These are phyloP conservation scores for Drosophila koepferae DNA, from an alignment of 2,888 invertebrate species.

Conservation along the genomic window DNA sequence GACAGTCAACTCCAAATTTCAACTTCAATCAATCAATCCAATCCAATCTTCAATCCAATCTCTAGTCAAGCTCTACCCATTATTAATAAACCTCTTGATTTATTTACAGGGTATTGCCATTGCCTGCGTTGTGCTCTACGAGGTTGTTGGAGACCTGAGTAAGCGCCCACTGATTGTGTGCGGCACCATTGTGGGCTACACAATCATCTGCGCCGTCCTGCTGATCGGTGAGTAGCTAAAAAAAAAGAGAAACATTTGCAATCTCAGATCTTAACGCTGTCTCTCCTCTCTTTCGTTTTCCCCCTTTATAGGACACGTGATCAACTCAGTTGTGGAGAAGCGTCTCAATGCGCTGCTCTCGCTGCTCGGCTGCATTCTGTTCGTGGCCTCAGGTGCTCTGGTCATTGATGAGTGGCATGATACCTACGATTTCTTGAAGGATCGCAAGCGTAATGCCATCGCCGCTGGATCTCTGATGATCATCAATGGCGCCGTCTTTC, in stretches of 20 bases:
- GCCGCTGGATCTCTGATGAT: conserved; percentile 84
- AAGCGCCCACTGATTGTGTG: conserved; percentile 74
- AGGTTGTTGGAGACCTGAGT: conserved; percentile 67
- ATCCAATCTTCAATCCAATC: too few relatives aligned
- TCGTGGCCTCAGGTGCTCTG: conserved; percentile 82
- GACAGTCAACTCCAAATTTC: not conserved
- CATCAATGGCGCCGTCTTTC: conserved; percentile 83
- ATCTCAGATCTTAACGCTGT: not conserved
- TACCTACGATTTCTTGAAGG: conserved; percentile 64
- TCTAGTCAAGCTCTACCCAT: not conserved
- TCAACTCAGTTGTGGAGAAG: conserved; percentile 82
- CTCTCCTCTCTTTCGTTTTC: not conserved
- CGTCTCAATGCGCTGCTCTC: conserved; percentile 83
- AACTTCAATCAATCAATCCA: too few relatives aligned
- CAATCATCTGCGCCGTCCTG: conserved; percentile 81
- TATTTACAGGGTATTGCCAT: conserved; percentile 79
- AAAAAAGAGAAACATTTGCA: not conserved
- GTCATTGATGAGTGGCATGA: conserved; percentile 83
- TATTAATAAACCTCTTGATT: conserved; percentile 11
- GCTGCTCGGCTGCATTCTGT: conserved; percentile 81
- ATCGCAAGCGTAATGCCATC: conserved; percentile 81
- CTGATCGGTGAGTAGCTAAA: conserved; percentile 72
- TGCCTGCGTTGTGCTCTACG: conserved; percentile 81
- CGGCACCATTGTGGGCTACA: conserved; percentile 82
- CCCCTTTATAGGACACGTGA: conserved; percentile 73